phyloP scores from a whole-genome alignment of 2,113 vertebrate species.

The Bos javanicus region DNA sequence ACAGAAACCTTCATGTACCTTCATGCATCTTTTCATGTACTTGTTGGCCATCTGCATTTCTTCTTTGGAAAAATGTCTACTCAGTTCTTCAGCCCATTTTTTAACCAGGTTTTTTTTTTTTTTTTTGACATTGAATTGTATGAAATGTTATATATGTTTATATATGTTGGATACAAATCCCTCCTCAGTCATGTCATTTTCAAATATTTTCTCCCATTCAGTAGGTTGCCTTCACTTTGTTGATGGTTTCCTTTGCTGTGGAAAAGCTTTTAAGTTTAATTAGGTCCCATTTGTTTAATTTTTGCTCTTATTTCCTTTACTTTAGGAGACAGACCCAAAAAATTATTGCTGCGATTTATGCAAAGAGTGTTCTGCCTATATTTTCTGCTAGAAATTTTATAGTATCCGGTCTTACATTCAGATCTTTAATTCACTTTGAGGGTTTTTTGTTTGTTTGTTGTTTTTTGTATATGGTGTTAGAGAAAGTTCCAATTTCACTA shows the following conservation, averaged over 20 bases:
- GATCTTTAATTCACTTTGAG: not conserved
- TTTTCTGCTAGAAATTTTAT: not conserved
- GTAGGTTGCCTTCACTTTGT: not conserved
- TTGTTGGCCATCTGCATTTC: not conserved
- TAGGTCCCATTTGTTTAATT: not conserved
- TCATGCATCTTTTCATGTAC: not conserved
- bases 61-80: not conserved
- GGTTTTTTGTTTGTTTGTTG: not conserved
- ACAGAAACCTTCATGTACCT: not conserved
- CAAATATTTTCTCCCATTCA: not conserved
- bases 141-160: not conserved
- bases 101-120: not conserved
- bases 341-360: not conserved
- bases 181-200: not conserved
- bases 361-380: not conserved
- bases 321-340: not conserved
- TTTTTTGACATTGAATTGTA: not conserved
- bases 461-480: not conserved
- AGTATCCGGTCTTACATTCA: not conserved
- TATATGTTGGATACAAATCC: not conserved
- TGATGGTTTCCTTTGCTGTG: not conserved
- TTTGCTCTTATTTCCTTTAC: not conserved
- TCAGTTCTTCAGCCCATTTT: not conserved
- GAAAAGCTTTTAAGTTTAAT: not conserved
- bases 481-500: not conserved